Evolutionary conservation across 2,113 vertebrate species (phyloP), one percentile per base, ranked within the genome.

Genomic region (Parus major): DNA sequence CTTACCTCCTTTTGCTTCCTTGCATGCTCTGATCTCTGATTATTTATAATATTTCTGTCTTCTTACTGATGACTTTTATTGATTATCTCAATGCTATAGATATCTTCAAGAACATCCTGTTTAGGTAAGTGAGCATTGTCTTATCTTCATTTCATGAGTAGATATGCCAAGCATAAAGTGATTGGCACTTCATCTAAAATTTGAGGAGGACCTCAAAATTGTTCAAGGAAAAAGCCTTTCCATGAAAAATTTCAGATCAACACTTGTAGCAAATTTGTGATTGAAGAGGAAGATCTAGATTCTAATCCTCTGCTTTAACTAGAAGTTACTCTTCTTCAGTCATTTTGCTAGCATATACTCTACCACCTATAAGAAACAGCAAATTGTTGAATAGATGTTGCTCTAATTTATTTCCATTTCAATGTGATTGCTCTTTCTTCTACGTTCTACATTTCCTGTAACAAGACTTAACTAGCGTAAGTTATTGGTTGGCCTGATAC

Each of bases 91-190:
- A 52, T 82, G 72, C 76, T 90, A 28, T 96, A 95, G 93, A 96
- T 95, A 71, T 41, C 92, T 93, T 83, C 93, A 90, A 72, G 93
- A 96, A 71, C 90, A 86, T 49, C 90, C 92, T 86, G 64, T 89
- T 93, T 96, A 90, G 95, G 94, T 97, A 97, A 95, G 96, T 97
- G 84, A 87, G 86, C 71, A 27, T 88, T 21, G 5, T 88, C 90
- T 85, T 91, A 28, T 63, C 92, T 94, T 94, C 36, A 8, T 88
- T 92, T 81, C 41, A 31, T 78, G 39, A 79, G 53, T 75, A 82
- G 69, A 39, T 71, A 79, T 78, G 61, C 41, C 44, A 75, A 81
- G 25, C 27, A 49, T 12, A 68, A 82, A 81, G 28, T 5, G 1
- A 33, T 52, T 60, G 52, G 44, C 11, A 11, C 56, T 82, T 80